Percentiles rank a stretch among this genome's conserved stretches.
phyloP scores from a whole-genome alignment of 2,888 invertebrate genomes.

The Sarcophaga variegata region DNA sequence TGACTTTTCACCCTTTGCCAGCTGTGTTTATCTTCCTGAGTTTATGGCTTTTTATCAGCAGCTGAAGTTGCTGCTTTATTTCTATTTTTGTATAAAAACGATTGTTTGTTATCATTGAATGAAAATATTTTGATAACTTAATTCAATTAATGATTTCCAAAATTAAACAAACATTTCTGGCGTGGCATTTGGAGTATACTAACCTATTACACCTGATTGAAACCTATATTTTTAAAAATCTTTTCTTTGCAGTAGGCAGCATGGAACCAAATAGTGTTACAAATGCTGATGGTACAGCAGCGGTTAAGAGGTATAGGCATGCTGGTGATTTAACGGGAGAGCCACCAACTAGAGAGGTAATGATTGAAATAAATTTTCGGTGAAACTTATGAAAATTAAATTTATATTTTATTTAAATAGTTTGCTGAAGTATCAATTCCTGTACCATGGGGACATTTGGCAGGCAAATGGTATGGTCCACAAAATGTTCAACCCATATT shows the following conservation, averaged over 20 bases:
- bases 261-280: slow-evolving; percentile 62
- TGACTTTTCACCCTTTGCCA: background rate
- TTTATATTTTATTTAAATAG: slow-evolving; percentile 71
- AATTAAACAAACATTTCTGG: background rate
- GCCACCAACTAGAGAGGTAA: slow-evolving; percentile 75
- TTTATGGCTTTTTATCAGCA: background rate
- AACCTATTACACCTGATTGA: too few species aligned
- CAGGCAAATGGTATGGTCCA: slow-evolving; percentile 88
- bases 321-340: slow-evolving; percentile 79
- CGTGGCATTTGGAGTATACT: too few species aligned
- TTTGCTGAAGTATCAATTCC: slow-evolving; percentile 87
- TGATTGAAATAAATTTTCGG: background rate
- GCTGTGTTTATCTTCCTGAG: background rate
- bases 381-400: background rate
- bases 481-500: slow-evolving; percentile 85
- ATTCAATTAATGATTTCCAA: too few species aligned
- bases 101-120: slow-evolving; percentile 6
- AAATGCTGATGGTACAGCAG: slow-evolving; percentile 60
- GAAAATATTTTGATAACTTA: slow-evolving; percentile 18
- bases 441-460: slow-evolving; percentile 87
- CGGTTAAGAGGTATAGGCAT: slow-evolving; percentile 76
- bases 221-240: background rate
- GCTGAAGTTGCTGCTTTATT: too few species aligned
- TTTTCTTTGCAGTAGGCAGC: slow-evolving; percentile 41
- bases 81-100: background rate